Conservation (phyloP, 2,113 vertebrate species). For the Dipodomys merriami region DNA sequence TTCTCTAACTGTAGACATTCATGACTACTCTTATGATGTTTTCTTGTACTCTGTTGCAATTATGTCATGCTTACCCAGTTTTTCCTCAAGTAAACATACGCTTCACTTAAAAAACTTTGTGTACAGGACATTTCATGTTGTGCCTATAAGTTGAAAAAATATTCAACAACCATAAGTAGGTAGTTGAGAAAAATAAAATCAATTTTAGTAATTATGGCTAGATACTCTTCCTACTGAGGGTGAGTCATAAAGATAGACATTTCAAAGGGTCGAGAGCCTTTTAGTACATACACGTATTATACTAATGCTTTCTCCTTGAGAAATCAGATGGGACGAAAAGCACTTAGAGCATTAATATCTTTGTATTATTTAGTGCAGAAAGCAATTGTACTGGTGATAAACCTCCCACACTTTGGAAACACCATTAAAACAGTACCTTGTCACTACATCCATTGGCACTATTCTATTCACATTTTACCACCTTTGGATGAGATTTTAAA, state of each 20-base stretch:
- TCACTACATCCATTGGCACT: background rate
- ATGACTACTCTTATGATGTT: background rate
- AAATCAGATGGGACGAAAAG: background rate
- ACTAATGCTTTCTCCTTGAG: background rate
- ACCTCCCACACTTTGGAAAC: background rate
- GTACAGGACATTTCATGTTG: background rate
- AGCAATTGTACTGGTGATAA: background rate
- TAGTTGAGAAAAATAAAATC: slow-evolving; percentile 20
- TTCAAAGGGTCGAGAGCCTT: background rate
- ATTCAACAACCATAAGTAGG: background rate
- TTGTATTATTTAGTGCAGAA: slow-evolving; percentile 4
- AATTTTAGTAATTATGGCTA: background rate
- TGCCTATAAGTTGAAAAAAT: background rate
- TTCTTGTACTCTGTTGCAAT: background rate
- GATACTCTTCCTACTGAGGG: background rate
- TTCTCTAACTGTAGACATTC: slow-evolving; percentile 19
- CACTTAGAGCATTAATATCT: background rate
- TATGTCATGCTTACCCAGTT: background rate
- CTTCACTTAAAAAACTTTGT: background rate
- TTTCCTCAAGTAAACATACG: background rate
- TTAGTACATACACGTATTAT: background rate
- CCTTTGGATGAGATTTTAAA: slow-evolving; percentile 13
- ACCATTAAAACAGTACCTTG: background rate
- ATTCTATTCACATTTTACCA: background rate
- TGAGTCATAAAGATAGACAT: background rate